Evolutionary conservation across 2,797 vertebrate genomes (phyloP).

Genomic region (Poeciliopsis turneri): DNA sequence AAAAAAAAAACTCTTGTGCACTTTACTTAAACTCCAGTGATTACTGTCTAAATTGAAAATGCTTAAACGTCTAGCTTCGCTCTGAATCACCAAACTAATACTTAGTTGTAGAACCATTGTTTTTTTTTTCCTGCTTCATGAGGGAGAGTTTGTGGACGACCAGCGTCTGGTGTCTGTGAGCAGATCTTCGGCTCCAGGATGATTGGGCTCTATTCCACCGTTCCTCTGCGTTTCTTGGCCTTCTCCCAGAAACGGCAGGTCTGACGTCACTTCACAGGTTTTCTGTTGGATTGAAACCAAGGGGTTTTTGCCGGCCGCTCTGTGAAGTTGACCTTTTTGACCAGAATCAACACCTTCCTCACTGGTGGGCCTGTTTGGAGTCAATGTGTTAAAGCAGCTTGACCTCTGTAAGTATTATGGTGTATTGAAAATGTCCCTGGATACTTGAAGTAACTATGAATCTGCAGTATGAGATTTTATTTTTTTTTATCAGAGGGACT

Average conservation of each 20-base stretch:
- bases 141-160: too few relatives aligned
- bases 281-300: neutral
- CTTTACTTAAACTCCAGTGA: neutral
- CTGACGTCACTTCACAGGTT: neutral
- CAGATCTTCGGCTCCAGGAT: neutral
- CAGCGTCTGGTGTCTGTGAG: neutral
- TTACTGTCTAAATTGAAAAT: neutral
- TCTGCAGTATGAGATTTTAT: neutral
- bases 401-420: neutral
- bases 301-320: neutral
- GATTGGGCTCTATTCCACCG: neutral
- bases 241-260: neutral
- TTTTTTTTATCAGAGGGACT: neutral
- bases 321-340: neutral
- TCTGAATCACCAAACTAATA: neutral
- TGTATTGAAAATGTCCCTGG: neutral
- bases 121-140: neutral
- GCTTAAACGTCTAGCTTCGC: neutral
- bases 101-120: neutral
- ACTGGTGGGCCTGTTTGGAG: neutral
- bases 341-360: neutral
- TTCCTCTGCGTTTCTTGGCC: neutral
- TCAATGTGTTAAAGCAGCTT: neutral
- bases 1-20: neutral
- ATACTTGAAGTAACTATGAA: neutral